Conservation (phyloP, 1,140 invertebrate genomes). For the Pentalonia nigronervosa region DNA sequence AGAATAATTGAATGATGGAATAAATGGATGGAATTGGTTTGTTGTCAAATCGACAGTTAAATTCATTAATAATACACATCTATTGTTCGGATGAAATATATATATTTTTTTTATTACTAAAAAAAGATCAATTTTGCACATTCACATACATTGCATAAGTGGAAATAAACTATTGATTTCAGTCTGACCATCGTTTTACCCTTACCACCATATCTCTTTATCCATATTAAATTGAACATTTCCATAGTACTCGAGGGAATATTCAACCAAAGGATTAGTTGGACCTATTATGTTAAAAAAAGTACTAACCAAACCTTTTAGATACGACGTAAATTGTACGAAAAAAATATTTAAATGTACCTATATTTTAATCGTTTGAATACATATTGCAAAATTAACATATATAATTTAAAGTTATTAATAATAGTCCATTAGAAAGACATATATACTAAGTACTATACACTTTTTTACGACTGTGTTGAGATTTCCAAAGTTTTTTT, state of each 20-base stretch:
- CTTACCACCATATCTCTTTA: neutral
- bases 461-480: neutral
- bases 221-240: neutral
- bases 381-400: neutral
- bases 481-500: neutral
- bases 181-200: neutral
- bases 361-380: neutral
- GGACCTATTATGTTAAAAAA: neutral
- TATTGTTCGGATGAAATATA: constrained; percentile 27
- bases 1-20: neutral
- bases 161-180: constrained; percentile 19
- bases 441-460: neutral
- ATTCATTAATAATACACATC: constrained; percentile 32
- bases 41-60: neutral
- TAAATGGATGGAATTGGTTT: neutral
- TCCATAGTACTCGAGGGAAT: neutral
- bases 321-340: neutral
- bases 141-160: neutral
- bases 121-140: neutral
- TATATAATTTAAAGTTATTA: neutral
- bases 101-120: neutral
- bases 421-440: neutral
- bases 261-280: constrained; percentile 10
- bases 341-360: neutral
- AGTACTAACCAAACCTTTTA: neutral